A percentile compares a stretch with the other conserved stretches of the same genome.
These are phyloP conservation scores for Dermochelys coriacea DNA, from an alignment of 2,797 vertebrate genomes.

Conservation along the genomic window DNA sequence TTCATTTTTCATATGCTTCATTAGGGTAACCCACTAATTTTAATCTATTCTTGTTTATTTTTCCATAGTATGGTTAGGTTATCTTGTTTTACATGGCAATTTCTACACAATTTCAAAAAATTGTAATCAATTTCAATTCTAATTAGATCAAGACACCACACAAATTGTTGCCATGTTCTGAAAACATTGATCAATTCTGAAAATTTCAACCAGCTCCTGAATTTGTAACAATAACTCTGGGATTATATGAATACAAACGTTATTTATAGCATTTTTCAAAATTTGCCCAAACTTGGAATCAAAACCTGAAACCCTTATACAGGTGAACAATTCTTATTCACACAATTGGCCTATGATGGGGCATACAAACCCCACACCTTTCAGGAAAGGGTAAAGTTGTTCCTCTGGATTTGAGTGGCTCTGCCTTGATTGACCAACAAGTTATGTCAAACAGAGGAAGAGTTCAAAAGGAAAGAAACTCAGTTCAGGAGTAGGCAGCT, in stretches of 20 bases:
- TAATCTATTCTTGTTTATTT: background rate
- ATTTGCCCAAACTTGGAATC: background rate
- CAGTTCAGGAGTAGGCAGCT: too few species aligned
- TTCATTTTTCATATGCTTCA: background rate
- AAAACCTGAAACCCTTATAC: background rate
- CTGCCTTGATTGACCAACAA: too few species aligned
- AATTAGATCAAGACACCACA: background rate
- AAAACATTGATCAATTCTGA: background rate
- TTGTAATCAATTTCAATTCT: background rate
- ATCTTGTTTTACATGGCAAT: background rate
- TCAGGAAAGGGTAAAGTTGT: too few species aligned
- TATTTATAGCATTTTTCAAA: background rate
- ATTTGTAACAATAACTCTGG: background rate
- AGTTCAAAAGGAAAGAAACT: too few species aligned
- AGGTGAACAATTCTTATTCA: background rate
- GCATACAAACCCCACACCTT: too few species aligned
- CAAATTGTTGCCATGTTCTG: background rate
- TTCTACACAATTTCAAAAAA: background rate
- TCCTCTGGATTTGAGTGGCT: too few species aligned
- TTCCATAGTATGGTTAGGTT: background rate
- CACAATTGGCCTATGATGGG: too few species aligned
- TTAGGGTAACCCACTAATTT: background rate
- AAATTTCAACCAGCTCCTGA: background rate
- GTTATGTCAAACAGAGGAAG: too few species aligned
- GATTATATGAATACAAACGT: fast-evolving